phyloP scores from a whole-genome alignment of 2,888 invertebrate genomes.

The Auanema sp. region DNA sequence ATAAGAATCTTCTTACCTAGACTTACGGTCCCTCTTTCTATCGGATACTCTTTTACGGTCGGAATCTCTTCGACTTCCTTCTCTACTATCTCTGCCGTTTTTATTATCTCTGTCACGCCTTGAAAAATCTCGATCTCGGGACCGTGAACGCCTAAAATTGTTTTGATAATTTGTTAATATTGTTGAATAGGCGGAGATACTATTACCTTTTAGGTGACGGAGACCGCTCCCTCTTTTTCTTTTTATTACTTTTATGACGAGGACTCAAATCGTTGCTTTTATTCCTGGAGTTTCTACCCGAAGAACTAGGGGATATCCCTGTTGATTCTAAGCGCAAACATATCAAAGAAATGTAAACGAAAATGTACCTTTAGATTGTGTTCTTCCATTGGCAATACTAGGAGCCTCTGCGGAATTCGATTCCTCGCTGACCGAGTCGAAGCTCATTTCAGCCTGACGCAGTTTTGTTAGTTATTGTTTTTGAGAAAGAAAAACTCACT shows the following conservation, averaged over 20 bases:
- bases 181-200: neutral
- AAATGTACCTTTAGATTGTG: slow-evolving; percentile 11
- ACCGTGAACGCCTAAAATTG: slow-evolving; percentile 2
- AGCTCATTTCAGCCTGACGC: slow-evolving; percentile 5
- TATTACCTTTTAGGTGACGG: slow-evolving; percentile 11
- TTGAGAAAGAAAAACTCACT: too few species aligned
- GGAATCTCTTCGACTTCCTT: slow-evolving; percentile 9
- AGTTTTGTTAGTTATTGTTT: too few species aligned
- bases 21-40: too few species aligned
- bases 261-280: slow-evolving; percentile 9
- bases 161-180: neutral
- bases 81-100: too few species aligned
- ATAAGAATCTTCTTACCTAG: neutral
- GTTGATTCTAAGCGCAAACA: neutral
- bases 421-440: slow-evolving; percentile 13
- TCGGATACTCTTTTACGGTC: neutral
- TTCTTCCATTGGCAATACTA: slow-evolving; percentile 6
- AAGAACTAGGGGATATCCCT: slow-evolving; percentile 9
- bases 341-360: neutral
- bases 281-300: slow-evolving; percentile 15
- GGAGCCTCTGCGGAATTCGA: slow-evolving; percentile 4
- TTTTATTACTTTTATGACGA: slow-evolving; percentile 8
- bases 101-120: slow-evolving; percentile 4
- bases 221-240: slow-evolving; percentile 17
- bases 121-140: neutral